These are phyloP conservation scores for Anolis sagrei DNA, from an alignment of 2,113 vertebrate species.

Conservation along the genomic window DNA sequence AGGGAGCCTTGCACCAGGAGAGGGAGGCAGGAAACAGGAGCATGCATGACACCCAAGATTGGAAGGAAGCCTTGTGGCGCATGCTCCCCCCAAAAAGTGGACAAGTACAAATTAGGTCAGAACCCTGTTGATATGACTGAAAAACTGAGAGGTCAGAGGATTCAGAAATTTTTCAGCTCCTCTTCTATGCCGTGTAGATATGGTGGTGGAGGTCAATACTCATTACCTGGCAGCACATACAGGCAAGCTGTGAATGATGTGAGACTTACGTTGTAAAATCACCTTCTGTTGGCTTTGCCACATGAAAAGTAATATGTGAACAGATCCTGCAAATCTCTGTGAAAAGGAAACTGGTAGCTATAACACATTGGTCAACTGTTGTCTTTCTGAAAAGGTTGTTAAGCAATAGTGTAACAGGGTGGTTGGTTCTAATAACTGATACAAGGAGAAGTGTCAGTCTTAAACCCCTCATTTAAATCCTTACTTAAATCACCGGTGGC, in stretches of 20 bases:
- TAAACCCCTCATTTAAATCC: neutral
- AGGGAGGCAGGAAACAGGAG: too few species aligned
- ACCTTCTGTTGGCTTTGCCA: neutral
- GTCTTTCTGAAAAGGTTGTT: constrained; percentile 8
- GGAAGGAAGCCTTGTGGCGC: too few species aligned
- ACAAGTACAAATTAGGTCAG: too few species aligned
- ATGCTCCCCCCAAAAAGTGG: neutral
- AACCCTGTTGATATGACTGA: too few species aligned
- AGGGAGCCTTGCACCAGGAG: too few species aligned
- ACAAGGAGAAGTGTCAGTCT: neutral
- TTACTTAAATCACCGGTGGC: too few species aligned
- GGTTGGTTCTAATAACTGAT: neutral
- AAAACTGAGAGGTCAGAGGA: too few species aligned
- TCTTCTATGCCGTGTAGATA: neutral
- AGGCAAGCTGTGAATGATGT: neutral
- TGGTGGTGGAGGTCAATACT: neutral
- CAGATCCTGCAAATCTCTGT: neutral
- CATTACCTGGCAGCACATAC: neutral
- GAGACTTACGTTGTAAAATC: neutral
- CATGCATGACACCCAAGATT: too few species aligned
- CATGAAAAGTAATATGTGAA: neutral
- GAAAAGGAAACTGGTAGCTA: neutral
- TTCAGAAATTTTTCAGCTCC: neutral
- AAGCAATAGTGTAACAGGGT: neutral
- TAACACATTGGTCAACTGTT: neutral